Percentiles rank a stretch among this genome's conserved stretches.
These are phyloP conservation scores for Phataginus tricuspis DNA, from an alignment of 2,797 vertebrate species.

Conservation along the genomic window DNA sequence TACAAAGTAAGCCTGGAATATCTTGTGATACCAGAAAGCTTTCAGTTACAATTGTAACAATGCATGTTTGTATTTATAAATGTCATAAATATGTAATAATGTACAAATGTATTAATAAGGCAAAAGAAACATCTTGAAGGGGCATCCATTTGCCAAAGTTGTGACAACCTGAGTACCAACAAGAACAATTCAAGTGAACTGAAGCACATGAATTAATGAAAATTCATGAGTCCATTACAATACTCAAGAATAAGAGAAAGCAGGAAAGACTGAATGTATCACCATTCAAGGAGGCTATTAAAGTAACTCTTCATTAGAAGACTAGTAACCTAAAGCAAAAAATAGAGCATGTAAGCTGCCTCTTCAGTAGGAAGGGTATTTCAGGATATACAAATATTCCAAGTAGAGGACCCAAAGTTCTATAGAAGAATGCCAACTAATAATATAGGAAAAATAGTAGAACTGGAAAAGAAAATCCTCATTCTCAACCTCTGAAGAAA, in stretches of 20 bases:
- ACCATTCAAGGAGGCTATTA: not conserved
- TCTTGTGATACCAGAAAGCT: not conserved
- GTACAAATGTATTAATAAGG: not conserved
- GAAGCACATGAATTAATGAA: not conserved
- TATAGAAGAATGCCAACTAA: not conserved
- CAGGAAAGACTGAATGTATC: not conserved
- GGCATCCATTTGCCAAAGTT: not conserved
- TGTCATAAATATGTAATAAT: too few species aligned
- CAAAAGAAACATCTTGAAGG: not conserved
- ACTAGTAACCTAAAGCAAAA: not conserved
- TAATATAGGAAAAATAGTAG: not conserved
- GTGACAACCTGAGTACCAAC: not conserved
- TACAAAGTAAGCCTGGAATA: not conserved
- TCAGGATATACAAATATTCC: not conserved
- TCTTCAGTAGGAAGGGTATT: not conserved
- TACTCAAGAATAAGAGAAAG: not conserved
- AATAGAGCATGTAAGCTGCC: too few species aligned
- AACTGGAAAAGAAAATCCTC: not conserved
- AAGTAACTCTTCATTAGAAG: not conserved
- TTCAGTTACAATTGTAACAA: too few species aligned
- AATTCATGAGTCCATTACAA: not conserved
- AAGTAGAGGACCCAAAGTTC: not conserved
- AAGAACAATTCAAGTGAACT: not conserved
- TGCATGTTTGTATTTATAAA: too few species aligned
- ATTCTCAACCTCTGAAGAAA: not conserved